Evolutionary conservation across 2,797 vertebrate genomes (phyloP).

Genomic region (Clangula hyemalis): DNA sequence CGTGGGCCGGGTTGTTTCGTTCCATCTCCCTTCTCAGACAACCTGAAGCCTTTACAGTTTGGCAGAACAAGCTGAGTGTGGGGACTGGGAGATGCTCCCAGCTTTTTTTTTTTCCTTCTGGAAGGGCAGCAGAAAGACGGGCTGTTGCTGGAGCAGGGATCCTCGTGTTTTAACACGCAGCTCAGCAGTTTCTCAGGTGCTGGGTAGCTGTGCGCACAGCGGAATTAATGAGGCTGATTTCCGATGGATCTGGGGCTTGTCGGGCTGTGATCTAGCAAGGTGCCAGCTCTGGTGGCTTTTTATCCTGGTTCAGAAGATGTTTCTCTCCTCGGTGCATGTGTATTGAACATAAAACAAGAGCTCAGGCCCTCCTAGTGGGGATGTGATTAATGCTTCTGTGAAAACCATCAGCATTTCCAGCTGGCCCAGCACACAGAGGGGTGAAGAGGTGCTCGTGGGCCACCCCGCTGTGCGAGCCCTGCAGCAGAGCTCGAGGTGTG

Average conservation of each 20-base stretch:
- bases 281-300: conserved; percentile 7
- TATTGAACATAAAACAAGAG: not conserved
- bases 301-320: not conserved
- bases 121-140: not conserved
- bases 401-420: not conserved
- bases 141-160: not conserved
- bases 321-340: accelerated
- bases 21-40: not conserved
- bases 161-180: not conserved
- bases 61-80: not conserved
- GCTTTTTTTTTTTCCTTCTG: not conserved
- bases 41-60: not conserved
- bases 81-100: not conserved
- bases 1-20: not conserved
- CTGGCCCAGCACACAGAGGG: not conserved
- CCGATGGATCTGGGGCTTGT: conserved; percentile 34
- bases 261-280: not conserved
- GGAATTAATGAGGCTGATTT: conserved; percentile 38
- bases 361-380: not conserved
- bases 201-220: not conserved
- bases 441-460: not conserved
- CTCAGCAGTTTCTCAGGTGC: not conserved
- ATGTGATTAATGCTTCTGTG: not conserved
- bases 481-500: not conserved
- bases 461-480: not conserved